Base-by-base conservation (phyloP, 2,797 vertebrate genomes). In the Pogonophryne albipinna region DNA sequence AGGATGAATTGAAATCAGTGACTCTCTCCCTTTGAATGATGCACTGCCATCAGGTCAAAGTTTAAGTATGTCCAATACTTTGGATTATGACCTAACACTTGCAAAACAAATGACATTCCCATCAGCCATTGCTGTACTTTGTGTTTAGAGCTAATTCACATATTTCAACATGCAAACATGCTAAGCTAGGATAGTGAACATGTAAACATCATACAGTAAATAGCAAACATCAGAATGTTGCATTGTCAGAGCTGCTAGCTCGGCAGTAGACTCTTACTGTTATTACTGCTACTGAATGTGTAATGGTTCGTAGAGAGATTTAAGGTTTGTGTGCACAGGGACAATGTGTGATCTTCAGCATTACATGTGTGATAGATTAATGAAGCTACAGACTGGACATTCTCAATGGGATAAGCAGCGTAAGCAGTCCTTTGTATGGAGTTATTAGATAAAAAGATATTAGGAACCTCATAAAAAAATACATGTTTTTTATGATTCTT, bases 401-500 rank as follows among this genome's bases (percentile, higher is more conserved):
- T 41, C 50, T 50, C 19, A 70, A 15, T 44, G 55, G 31, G 42
- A 16, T 47, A 10, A 42, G 15, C 34, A 49, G 31, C 66, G 23
- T 10, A 59, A 2, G 1, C 58, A 71, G 17, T 62, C 41, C 16
- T 66, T 53, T 41, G 10, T 1, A 1, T 34, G 14, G 8, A 41
- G 34, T 11, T 38, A 44, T 51, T 11, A 8, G 3, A 61, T 45
- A 42, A 4, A 52, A 14, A 23, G 46, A 11, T 10, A 12, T 45
- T 38, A 68, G 16, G n/a, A 58, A 58, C 16, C 41, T 46, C 8
- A 27, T 45, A 13, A 5, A 45, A 55, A 52, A 15, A 1, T 11
- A 8, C 53, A 3, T 47, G 42, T 3, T n/a, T n/a, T 4, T 17
- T 38, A 38, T 7, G 34, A 7, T 38, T 38, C 34, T 97, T 92